These are phyloP conservation scores for Dynastes tityus DNA, from an alignment of 2,888 invertebrate genomes.

Conservation along the genomic window DNA sequence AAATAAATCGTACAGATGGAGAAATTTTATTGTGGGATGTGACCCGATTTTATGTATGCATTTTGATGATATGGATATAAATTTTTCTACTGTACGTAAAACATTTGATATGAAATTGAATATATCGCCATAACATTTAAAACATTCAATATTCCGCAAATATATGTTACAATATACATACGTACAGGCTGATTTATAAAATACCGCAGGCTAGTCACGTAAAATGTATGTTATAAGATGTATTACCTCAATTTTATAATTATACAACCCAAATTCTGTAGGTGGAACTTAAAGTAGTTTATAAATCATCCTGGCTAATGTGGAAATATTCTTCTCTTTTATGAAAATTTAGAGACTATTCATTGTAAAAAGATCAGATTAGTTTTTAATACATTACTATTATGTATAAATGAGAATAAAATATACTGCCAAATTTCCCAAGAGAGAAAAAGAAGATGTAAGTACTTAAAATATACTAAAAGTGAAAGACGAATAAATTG, in stretches of 20 bases:
- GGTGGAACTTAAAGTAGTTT: constrained; percentile 4
- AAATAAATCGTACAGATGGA: background rate
- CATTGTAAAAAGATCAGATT: constrained; percentile 26
- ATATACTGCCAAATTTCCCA: constrained; percentile 52
- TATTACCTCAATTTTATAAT: constrained; percentile 43
- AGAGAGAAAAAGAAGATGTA: constrained; percentile 26
- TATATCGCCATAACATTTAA: background rate
- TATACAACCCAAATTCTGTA: constrained; percentile 14
- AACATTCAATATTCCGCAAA: background rate
- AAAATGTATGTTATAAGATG: constrained; percentile 26
- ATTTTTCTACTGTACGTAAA: background rate
- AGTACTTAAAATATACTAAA: constrained; percentile 26
- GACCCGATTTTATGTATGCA: too few relatives aligned
- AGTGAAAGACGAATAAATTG: constrained; percentile 24
- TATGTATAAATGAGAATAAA: constrained; percentile 45
- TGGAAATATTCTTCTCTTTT: background rate
- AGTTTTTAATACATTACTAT: constrained; percentile 36
- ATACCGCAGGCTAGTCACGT: background rate
- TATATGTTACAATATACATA: background rate
- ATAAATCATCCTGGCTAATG: constrained; percentile 31
- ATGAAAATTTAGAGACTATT: constrained; percentile 5
- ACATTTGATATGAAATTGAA: background rate
- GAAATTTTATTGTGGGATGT: background rate
- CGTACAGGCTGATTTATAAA: constrained; percentile 47
- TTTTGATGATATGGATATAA: too few relatives aligned